A percentile compares a stretch with the other conserved stretches of the same genome.
These are phyloP conservation scores for Noctua comes DNA, from an alignment of 2,888 invertebrate genomes.

Conservation along the genomic window DNA sequence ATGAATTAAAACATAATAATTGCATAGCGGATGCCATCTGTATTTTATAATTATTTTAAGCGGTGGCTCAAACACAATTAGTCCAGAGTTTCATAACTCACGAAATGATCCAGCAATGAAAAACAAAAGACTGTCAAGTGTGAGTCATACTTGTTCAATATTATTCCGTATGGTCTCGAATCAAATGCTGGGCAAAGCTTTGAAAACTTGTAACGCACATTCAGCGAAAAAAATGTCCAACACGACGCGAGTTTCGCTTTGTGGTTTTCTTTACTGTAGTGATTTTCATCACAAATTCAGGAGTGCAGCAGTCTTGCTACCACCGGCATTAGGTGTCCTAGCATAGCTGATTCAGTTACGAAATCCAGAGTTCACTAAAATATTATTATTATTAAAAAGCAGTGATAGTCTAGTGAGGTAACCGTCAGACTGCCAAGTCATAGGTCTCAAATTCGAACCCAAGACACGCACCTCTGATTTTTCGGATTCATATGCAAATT, in stretches of 20 bases:
- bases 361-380: no score
- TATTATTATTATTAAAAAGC: no score
- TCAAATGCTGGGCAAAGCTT: neutral
- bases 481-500: no score
- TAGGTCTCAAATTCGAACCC: no score
- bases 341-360: no score
- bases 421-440: no score
- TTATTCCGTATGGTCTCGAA: slow-evolving; percentile 3
- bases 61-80: slow-evolving; percentile 31
- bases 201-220: neutral
- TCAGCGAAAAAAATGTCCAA: neutral
- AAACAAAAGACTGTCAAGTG: neutral
- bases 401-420: no score
- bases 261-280: neutral
- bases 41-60: slow-evolving; percentile 29
- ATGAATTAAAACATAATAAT: slow-evolving; percentile 16
- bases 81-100: slow-evolving; percentile 25
- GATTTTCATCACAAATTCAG: neutral
- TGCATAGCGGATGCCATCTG: slow-evolving; percentile 14
- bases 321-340: no score
- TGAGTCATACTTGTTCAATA: neutral
- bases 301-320: neutral
- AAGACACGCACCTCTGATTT: no score
- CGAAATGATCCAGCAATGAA: slow-evolving; percentile 2
- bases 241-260: neutral